A percentile compares a stretch with the other conserved stretches of the same genome.
These are phyloP conservation scores for Triplophysa bombifrons DNA, from an alignment of 2,797 vertebrate species.

Conservation along the genomic window DNA sequence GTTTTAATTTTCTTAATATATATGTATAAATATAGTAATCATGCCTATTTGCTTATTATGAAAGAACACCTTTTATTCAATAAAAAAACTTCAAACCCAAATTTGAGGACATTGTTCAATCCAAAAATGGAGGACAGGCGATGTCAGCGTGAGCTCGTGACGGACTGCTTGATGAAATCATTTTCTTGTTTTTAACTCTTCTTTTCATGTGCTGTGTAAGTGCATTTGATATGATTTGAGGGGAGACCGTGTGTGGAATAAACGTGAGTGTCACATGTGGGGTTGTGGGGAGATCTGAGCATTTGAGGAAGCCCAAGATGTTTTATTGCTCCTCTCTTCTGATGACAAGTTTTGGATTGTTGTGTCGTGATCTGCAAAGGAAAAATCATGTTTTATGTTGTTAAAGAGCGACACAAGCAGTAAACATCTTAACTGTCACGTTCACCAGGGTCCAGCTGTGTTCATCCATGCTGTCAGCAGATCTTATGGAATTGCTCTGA, in stretches of 20 bases:
- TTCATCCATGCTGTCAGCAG: constrained; percentile 44
- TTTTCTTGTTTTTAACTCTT: constrained; percentile 48
- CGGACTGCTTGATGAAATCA: constrained; percentile 52
- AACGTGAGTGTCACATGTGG: background rate
- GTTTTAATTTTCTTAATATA: constrained; percentile 61
- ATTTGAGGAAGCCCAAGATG: background rate
- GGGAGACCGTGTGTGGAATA: background rate
- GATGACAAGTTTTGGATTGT: constrained; percentile 47
- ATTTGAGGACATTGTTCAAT: constrained; percentile 65
- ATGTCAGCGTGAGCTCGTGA: constrained; percentile 26
- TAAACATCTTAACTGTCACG: constrained; percentile 67
- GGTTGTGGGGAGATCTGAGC: no score
- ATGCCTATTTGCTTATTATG: constrained; percentile 65
- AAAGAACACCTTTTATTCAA: constrained; percentile 74
- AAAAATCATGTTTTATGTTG: constrained; percentile 28
- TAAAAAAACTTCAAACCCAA: constrained; percentile 55
- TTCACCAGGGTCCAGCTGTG: constrained; percentile 69
- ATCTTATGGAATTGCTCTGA: constrained; percentile 41
- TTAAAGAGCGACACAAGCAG: constrained; percentile 71
- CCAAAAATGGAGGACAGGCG: constrained; percentile 38
- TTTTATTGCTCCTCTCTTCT: constrained; percentile 15
- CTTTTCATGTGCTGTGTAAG: constrained; percentile 56
- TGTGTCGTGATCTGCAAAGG: background rate
- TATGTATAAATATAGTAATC: constrained; percentile 57
- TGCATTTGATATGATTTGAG: constrained; percentile 41